Evolutionary conservation across 2,888 invertebrate genomes (phyloP), one percentile per base, ranked within the genome.

Genomic region (Odontocolon sp.): DNA sequence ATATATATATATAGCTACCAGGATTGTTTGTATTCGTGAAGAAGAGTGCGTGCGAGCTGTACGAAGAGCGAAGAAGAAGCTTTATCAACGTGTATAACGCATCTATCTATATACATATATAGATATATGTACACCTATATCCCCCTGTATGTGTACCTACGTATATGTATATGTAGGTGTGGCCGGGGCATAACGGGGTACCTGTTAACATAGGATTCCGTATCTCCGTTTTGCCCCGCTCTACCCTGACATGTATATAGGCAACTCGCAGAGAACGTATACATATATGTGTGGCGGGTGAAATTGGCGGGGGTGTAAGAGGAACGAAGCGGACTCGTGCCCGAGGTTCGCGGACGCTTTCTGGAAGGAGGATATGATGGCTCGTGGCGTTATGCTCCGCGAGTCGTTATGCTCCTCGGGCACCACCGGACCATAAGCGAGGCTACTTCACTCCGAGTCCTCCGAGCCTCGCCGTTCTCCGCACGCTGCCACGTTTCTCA

Each of bases 371-470:
- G 88, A 89, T 89, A 89, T 87, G 89, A 88, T 89, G 89, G 89
- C 89, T 89, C 89, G 89, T 89, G 89, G 89, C 89, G 89, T 89
- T 88, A 89, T 89, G 89, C 88, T 88, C 87, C 87, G 89, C 87
- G 87, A 87, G 83, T 86, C 86, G 89, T 89, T 89, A 89, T 89
- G 89, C 88, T 88, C 86, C 88, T 87, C 87, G 88, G 82, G 89
- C 89, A 89, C 88, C 88, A 89, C 80, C 88, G 87, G 87, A 89
- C 89, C 89, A 89, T 89, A 88, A 88, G 88, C 87, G 86, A 89
- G 86, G 88, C 85, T 85, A 83, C 89, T 85, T 83, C 84, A 82
- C 83, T 85, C 80, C 72, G 80, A 80, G 80, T 82, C 77, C 80
- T 80, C 82, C 83, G 82, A 82, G 52, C 73, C 54, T 28, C 18